A percentile compares a stretch with the other conserved stretches of the same genome.
These are phyloP conservation scores for Zalophus californianus DNA, from an alignment of 2,797 vertebrate species.

Conservation along the genomic window DNA sequence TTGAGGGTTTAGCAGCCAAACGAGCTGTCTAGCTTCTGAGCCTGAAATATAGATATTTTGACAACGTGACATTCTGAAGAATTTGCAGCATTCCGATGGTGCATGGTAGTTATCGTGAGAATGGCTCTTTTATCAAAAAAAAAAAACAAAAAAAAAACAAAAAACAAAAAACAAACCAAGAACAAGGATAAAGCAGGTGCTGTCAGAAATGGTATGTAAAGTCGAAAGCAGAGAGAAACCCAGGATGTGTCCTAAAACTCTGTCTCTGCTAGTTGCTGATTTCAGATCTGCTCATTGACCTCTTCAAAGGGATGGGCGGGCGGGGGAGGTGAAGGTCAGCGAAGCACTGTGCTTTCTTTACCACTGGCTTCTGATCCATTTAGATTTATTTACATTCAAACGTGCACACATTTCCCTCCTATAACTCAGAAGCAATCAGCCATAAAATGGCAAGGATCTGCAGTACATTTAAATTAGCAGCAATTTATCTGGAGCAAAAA, in stretches of 20 bases:
- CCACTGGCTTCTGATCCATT: slow-evolving; percentile 57
- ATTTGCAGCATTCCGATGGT: slow-evolving; percentile 70
- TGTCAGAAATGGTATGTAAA: neutral
- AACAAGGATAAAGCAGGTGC: neutral
- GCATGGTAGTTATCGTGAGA: slow-evolving; percentile 56
- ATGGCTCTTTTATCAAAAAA: slow-evolving; percentile 53
- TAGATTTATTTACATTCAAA: slow-evolving; percentile 72
- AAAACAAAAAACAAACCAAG: neutral
- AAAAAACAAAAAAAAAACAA: neutral
- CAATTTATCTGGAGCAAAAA: slow-evolving; percentile 79
- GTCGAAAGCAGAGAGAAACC: slow-evolving; percentile 13
- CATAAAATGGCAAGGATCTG: slow-evolving; percentile 64
- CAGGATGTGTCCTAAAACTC: neutral
- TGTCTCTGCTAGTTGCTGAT: neutral
- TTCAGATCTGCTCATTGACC: neutral
- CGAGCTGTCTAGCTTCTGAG: slow-evolving; percentile 75
- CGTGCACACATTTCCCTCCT: slow-evolving; percentile 73
- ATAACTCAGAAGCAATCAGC: slow-evolving; percentile 76
- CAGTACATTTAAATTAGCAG: slow-evolving; percentile 79
- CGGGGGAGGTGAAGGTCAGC: slow-evolving; percentile 49
- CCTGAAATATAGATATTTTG: slow-evolving; percentile 83
- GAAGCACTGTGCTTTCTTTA: slow-evolving; percentile 20
- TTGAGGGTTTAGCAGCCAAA: slow-evolving; percentile 78
- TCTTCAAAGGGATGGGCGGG: slow-evolving; percentile 6
- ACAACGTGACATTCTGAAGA: slow-evolving; percentile 83